phyloP scores from a whole-genome alignment of 2,113 vertebrate species.

The Macquaria ambigua region DNA sequence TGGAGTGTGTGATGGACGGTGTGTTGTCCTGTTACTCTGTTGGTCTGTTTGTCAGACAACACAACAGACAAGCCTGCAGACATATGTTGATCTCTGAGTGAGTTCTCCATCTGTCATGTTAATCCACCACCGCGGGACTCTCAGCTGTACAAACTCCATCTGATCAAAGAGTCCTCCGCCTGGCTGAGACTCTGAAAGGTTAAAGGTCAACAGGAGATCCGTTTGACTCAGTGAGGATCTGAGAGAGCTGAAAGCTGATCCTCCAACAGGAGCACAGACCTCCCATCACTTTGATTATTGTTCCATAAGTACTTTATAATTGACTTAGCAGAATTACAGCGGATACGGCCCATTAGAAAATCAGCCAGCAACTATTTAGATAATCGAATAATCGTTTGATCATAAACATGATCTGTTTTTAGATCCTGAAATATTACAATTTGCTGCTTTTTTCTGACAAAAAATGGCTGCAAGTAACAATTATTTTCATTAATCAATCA shows the following conservation, averaged over 20 bases:
- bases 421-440: too few species aligned
- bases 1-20: slow-evolving; percentile 6
- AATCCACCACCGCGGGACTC: slow-evolving; percentile 31
- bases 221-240: not conserved
- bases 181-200: not conserved
- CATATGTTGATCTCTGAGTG: slow-evolving; percentile 29
- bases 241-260: not conserved
- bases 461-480: too few species aligned
- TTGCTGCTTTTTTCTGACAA: too few species aligned
- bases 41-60: slow-evolving; percentile 26
- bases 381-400: too few species aligned
- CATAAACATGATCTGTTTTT: too few species aligned
- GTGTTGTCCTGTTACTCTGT: not conserved
- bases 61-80: not conserved
- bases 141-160: not conserved
- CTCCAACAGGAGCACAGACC: not conserved
- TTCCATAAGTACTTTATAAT: not conserved
- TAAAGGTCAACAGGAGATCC: slow-evolving; percentile 1
- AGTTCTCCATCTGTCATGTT: slow-evolving; percentile 48
- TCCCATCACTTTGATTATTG: not conserved
- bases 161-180: slow-evolving; percentile 21
- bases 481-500: too few species aligned
- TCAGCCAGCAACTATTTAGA: too few species aligned
- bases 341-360: too few species aligned
- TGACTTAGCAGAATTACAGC: not conserved